phyloP scores from a whole-genome alignment of 1,140 invertebrate genomes.

The Psix sp. region DNA sequence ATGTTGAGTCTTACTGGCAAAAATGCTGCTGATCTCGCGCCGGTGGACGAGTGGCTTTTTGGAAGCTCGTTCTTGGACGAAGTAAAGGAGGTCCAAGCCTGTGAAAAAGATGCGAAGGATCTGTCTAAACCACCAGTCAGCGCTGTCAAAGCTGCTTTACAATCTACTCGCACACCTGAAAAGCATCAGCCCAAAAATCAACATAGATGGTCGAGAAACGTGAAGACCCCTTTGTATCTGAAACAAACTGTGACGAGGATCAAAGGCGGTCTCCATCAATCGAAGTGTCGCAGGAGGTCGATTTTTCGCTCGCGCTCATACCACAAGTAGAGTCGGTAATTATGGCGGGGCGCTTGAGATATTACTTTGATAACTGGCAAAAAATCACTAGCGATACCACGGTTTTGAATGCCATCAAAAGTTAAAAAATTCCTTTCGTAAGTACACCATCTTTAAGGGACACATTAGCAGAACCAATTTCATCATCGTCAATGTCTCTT shows the following conservation, averaged over 20 bases:
- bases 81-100: constrained; percentile 3
- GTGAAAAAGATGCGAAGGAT: constrained; percentile 2
- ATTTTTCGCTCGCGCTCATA: no score
- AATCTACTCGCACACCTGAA: background rate
- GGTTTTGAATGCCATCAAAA: no score
- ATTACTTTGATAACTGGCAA: no score
- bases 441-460: no score
- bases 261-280: background rate
- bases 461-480: no score
- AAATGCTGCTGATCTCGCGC: background rate
- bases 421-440: no score
- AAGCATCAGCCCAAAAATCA: background rate
- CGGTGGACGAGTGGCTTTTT: constrained; percentile 9
- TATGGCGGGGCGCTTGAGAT: no score
- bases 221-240: background rate
- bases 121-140: background rate
- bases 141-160: no score
- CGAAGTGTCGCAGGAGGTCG: no score
- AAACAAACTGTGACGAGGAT: background rate
- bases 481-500: no score
- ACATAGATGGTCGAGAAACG: background rate
- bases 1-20: constrained; percentile 1
- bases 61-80: background rate
- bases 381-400: no score
- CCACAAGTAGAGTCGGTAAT: no score